Conservation (phyloP, 1,140 invertebrate genomes). For the Papilio machaon region DNA sequence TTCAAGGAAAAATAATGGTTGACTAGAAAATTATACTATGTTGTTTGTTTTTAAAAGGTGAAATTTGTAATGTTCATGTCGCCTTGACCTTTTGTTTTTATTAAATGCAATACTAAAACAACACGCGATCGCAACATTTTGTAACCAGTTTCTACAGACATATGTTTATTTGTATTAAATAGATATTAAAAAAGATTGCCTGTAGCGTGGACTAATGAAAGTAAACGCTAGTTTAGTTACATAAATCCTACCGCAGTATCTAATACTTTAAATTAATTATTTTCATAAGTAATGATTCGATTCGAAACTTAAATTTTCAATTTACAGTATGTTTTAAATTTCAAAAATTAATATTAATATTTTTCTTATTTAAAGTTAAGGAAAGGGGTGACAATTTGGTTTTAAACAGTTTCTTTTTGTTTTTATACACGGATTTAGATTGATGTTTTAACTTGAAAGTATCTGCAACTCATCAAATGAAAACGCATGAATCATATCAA, state of each 20-base stretch:
- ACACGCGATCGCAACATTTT: constrained; percentile 37
- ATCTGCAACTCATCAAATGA: background rate
- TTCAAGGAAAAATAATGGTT: background rate
- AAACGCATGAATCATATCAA: background rate
- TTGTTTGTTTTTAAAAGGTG: constrained; percentile 2
- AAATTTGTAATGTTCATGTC: constrained; percentile 12
- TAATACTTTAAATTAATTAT: constrained; percentile 14
- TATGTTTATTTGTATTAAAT: constrained; percentile 27
- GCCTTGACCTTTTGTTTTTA: constrained; percentile 37
- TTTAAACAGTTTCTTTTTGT: no score
- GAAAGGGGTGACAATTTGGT: no score
- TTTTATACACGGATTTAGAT: no score
- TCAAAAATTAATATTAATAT: no score
- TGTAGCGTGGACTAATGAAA: constrained; percentile 8
- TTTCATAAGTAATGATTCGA: background rate
- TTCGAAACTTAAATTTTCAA: background rate
- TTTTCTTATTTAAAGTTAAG: no score
- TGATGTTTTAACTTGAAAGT: no score
- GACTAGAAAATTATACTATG: background rate
- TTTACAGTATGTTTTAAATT: no score
- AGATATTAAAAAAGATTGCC: constrained; percentile 33
- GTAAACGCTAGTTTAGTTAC: background rate
- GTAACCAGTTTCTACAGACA: constrained; percentile 21
- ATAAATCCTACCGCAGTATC: background rate
- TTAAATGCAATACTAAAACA: constrained; percentile 38